Evolutionary conservation across 1,140 invertebrate species (phyloP).

Genomic region (Dysdera silvatica): DNA sequence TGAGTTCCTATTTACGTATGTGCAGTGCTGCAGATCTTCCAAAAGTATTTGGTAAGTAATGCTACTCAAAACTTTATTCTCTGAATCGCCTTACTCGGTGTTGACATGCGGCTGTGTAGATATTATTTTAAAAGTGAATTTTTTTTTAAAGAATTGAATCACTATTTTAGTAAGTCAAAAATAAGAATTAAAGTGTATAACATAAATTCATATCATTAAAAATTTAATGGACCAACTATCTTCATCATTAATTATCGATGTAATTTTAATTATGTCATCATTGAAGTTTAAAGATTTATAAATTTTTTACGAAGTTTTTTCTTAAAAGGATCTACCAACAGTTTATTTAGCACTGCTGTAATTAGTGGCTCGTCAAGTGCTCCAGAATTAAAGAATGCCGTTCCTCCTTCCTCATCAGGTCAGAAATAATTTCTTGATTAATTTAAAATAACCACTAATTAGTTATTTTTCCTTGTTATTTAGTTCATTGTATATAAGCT

Average conservation of each 20-base stretch:
- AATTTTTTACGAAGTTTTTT: not conserved
- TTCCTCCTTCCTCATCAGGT: conserved; percentile 40
- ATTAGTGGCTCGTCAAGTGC: conserved; percentile 86
- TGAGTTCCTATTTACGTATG: conserved; percentile 71
- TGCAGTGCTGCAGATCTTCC: conserved; percentile 36
- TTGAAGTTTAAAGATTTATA: not conserved
- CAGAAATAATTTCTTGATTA: not conserved
- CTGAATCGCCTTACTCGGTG: not conserved
- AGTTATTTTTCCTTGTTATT: not conserved
- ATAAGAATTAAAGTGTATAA: too few relatives aligned
- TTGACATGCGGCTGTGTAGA: not conserved
- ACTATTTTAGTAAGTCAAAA: too few relatives aligned
- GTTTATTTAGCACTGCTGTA: conserved; percentile 85
- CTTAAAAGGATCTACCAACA: conserved; percentile 57
- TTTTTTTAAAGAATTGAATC: not conserved
- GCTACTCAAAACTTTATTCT: not conserved
- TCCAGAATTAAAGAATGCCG: conserved; percentile 78
- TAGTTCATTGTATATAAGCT: too few relatives aligned
- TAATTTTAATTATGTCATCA: conserved; percentile 3
- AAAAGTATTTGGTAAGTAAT: conserved; percentile 30
- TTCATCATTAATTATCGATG: too few relatives aligned
- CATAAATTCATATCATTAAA: too few relatives aligned
- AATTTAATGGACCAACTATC: too few relatives aligned
- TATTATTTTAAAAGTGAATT: not conserved
- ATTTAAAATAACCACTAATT: conserved; percentile 1